Conservation (phyloP, 2,888 invertebrate species). For the Deroplatys truncata region DNA sequence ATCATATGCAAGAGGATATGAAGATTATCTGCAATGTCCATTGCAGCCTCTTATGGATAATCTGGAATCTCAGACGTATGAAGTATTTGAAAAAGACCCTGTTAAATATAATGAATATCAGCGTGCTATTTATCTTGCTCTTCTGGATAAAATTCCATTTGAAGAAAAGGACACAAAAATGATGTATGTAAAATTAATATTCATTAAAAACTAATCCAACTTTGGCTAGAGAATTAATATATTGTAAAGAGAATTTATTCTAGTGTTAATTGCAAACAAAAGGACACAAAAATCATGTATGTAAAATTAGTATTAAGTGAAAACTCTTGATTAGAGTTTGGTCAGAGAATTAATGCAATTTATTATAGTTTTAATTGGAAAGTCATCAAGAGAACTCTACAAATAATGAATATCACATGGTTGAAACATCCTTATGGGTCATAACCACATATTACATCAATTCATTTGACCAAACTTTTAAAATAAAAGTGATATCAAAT, state of each 20-base stretch:
- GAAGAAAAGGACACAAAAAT: conserved; percentile 48
- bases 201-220: background rate
- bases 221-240: too few species aligned
- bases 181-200: conserved; percentile 25
- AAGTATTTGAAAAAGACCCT: conserved; percentile 97
- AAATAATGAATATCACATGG: too few species aligned
- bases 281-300: conserved; percentile 44
- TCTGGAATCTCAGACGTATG: conserved; percentile 92
- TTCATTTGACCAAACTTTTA: too few species aligned
- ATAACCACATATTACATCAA: too few species aligned
- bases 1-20: conserved; percentile 67
- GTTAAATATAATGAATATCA: conserved; percentile 90
- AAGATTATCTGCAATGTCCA: conserved; percentile 87
- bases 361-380: too few species aligned
- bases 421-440: too few species aligned
- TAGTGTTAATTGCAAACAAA: conserved; percentile 37
- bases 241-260: too few species aligned
- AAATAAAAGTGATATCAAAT: too few species aligned
- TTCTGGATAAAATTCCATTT: conserved; percentile 55
- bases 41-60: conserved; percentile 94
- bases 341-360: too few species aligned
- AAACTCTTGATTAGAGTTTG: background rate
- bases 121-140: conserved; percentile 72
- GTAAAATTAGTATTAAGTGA: conserved; percentile 9
- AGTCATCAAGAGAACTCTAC: too few species aligned